phyloP scores from a whole-genome alignment of 1,140 invertebrate genomes.

The Galleria mellonella region DNA sequence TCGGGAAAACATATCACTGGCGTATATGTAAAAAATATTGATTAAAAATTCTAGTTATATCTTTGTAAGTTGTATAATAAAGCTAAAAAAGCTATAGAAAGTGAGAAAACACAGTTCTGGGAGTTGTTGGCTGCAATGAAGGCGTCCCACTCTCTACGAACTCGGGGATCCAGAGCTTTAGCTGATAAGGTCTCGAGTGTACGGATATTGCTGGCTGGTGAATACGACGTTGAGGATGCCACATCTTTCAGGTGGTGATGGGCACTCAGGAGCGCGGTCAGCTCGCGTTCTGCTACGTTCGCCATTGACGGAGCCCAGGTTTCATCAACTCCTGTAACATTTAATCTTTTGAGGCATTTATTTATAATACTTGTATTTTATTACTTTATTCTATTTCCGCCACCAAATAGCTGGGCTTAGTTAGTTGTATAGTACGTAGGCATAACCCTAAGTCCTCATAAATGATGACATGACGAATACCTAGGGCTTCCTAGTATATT shows the following conservation, averaged over 20 bases:
- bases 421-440: too few relatives aligned
- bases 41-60: slow-evolving; percentile 30
- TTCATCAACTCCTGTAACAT: not conserved
- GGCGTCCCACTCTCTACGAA: slow-evolving; percentile 30
- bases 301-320: slow-evolving; percentile 1
- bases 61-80: slow-evolving; percentile 51
- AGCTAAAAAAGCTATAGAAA: slow-evolving; percentile 30
- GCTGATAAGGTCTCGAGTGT: not conserved
- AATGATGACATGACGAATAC: not conserved
- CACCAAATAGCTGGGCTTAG: too few relatives aligned
- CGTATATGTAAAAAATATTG: not conserved
- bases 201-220: not conserved
- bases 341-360: not conserved
- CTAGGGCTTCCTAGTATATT: too few relatives aligned
- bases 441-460: too few relatives aligned
- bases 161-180: slow-evolving; percentile 14
- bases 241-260: slow-evolving; percentile 33
- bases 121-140: slow-evolving; percentile 26
- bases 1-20: too few relatives aligned
- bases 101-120: slow-evolving; percentile 5
- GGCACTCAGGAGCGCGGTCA: slow-evolving; percentile 26
- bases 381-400: too few relatives aligned
- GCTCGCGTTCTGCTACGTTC: slow-evolving; percentile 36
- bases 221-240: not conserved
- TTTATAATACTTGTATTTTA: not conserved